Conservation (phyloP, 2,888 invertebrate species). For the Lasioglossum calceatum region DNA sequence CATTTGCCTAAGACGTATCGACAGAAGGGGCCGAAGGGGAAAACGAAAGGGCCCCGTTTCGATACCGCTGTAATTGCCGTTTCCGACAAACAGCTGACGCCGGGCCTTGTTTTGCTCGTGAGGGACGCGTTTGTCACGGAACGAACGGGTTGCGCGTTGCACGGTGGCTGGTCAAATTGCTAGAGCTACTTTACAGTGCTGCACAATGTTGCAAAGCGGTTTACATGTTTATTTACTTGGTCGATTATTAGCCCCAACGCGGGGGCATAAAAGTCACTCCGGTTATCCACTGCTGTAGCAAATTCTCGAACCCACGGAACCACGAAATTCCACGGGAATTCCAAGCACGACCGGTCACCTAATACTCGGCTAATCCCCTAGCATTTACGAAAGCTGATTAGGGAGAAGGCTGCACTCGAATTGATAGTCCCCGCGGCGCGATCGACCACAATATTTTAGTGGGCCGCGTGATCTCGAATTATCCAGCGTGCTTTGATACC, state of each 20-base stretch:
- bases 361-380: slow-evolving; percentile 68
- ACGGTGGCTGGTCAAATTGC: neutral
- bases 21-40: slow-evolving; percentile 25
- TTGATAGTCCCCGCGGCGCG: slow-evolving; percentile 46
- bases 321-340: slow-evolving; percentile 69
- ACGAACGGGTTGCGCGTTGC: neutral
- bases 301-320: slow-evolving; percentile 64
- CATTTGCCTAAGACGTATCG: slow-evolving; percentile 76
- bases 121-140: neutral
- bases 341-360: slow-evolving; percentile 63
- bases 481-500: neutral
- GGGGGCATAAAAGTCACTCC: slow-evolving; percentile 59
- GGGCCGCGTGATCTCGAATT: slow-evolving; percentile 34
- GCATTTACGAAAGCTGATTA: slow-evolving; percentile 71
- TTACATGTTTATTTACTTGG: neutral
- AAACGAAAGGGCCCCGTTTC: slow-evolving; percentile 46
- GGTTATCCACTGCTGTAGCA: slow-evolving; percentile 51
- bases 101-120: slow-evolving; percentile 10
- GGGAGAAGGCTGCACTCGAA: slow-evolving; percentile 37
- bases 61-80: slow-evolving; percentile 47
- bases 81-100: slow-evolving; percentile 45
- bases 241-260: slow-evolving; percentile 22
- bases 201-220: neutral
- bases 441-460: slow-evolving; percentile 37
- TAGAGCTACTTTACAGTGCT: neutral